phyloP scores from a whole-genome alignment of 2,113 vertebrate species.

The Poeciliopsis occidentalis region DNA sequence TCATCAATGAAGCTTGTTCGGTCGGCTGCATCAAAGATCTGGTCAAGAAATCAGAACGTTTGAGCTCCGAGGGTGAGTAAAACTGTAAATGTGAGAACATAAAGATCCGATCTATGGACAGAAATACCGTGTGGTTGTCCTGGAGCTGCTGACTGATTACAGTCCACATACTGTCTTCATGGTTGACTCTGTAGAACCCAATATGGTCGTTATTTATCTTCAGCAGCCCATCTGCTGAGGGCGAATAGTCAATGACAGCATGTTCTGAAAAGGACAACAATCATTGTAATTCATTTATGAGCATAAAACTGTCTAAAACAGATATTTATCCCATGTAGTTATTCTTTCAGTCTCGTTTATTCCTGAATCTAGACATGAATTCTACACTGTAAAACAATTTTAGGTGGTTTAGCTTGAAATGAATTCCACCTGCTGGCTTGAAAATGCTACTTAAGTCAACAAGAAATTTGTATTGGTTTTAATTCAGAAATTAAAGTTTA shows the following conservation, averaged over 20 bases:
- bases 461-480: too few species aligned
- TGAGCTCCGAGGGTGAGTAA: not conserved
- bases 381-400: too few species aligned
- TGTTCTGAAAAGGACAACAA: slow-evolving; percentile 75
- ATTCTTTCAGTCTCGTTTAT: not conserved
- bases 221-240: slow-evolving; percentile 59
- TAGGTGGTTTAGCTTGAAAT: too few species aligned
- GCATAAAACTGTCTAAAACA: not conserved
- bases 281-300: not conserved
- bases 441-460: too few species aligned
- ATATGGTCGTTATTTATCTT: slow-evolving; percentile 90
- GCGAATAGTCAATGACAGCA: slow-evolving; percentile 48
- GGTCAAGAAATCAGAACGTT: not conserved
- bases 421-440: too few species aligned
- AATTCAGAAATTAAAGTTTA: too few species aligned
- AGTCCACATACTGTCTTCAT: slow-evolving; percentile 81
- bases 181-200: slow-evolving; percentile 94
- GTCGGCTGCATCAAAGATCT: slow-evolving; percentile 81
- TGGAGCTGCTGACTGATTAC: slow-evolving; percentile 68
- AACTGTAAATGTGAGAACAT: not conserved
- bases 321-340: not conserved
- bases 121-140: slow-evolving; percentile 68
- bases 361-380: not conserved
- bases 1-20: slow-evolving; percentile 84
- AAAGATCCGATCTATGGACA: not conserved